Conservation (phyloP, 2,113 vertebrate species). For the Epinephelus fuscoguttatus region DNA sequence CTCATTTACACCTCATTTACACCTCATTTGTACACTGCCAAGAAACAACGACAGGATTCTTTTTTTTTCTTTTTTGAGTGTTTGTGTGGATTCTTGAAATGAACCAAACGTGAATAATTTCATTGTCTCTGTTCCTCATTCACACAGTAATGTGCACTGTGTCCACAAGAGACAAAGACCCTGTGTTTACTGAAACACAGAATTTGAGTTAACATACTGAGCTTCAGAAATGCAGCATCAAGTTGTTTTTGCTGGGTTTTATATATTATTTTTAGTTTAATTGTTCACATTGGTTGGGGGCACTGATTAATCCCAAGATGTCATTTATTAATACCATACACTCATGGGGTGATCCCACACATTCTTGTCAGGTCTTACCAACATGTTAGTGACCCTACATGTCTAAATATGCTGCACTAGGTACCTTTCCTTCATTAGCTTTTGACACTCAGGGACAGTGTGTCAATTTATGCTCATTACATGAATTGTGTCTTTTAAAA, state of each 20-base stretch:
- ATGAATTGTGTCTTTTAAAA: too few species aligned
- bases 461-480: too few species aligned
- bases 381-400: too few species aligned
- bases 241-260: neutral
- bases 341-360: neutral
- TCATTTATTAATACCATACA: neutral
- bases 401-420: too few species aligned
- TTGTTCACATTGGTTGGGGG: neutral
- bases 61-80: neutral
- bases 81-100: neutral
- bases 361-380: too few species aligned
- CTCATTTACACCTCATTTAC: constrained; percentile 60
- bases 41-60: constrained; percentile 20
- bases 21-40: constrained; percentile 36
- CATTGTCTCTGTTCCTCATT: neutral
- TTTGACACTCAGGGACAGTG: too few species aligned
- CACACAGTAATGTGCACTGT: neutral
- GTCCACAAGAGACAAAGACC: neutral
- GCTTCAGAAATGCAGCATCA: neutral
- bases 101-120: neutral
- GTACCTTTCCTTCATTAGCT: too few species aligned
- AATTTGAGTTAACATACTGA: neutral
- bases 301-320: neutral
- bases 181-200: neutral
- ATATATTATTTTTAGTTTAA: neutral